Evolutionary conservation across 1,140 invertebrate genomes (phyloP).

Genomic region (Camponotus vicinus): DNA sequence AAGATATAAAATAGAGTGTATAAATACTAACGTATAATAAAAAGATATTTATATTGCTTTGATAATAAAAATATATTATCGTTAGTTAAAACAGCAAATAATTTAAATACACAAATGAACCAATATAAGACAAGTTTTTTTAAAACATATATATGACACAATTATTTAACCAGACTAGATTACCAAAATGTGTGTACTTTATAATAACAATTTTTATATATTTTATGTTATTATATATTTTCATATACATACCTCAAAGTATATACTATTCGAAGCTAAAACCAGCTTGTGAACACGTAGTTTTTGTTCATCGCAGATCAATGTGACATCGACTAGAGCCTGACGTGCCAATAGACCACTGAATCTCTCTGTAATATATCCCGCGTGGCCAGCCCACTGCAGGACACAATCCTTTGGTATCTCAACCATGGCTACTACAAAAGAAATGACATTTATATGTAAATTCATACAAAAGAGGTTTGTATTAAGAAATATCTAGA

Average conservation of each 20-base stretch:
- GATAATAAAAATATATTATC: constrained; percentile 5
- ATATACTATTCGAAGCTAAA: constrained; percentile 88
- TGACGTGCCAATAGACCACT: constrained; percentile 87
- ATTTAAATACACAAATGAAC: background rate
- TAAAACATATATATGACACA: background rate
- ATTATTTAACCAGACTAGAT: background rate
- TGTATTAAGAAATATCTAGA: background rate
- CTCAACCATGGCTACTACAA: constrained; percentile 81
- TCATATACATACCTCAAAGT: constrained; percentile 86
- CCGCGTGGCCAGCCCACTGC: constrained; percentile 87
- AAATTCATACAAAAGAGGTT: background rate
- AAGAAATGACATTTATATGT: background rate
- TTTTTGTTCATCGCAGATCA: constrained; percentile 88
- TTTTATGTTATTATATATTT: background rate
- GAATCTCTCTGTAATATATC: constrained; percentile 86
- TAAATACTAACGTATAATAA: background rate
- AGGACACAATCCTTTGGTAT: constrained; percentile 82
- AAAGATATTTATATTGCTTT: background rate
- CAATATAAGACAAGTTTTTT: constrained; percentile 15
- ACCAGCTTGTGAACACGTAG: constrained; percentile 88
- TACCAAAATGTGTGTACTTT: background rate
- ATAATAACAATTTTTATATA: background rate
- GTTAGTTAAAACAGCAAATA: background rate
- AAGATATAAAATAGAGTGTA: background rate
- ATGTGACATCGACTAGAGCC: constrained; percentile 87